Base-by-base conservation (phyloP, 1,140 invertebrate genomes). In the Oedothorax gibbosus region DNA sequence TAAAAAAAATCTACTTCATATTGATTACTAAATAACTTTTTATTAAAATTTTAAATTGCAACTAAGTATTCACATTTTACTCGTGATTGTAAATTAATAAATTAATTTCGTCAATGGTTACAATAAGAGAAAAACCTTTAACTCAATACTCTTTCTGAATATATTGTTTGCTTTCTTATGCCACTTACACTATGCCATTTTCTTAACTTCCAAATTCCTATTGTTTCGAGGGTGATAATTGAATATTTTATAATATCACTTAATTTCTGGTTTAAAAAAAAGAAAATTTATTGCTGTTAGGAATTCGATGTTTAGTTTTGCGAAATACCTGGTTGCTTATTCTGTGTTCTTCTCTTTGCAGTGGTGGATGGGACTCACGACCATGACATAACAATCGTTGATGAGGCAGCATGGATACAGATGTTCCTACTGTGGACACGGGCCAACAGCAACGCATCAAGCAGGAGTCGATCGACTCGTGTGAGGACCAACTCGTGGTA, bases 371-470 rank as follows among this genome's bases (percentile, higher is more conserved):
- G 81, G 49, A 84, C 81, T 84, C 72, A 76, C 81, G 71, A 76
- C 81, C 81, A 84, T 84, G 81, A 84, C 81, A 84, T 84, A 84
- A 72, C 81, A 64, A 35, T 79, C 60, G 68, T 78, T 79, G 54
- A 78, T 78, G 84, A 78, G 65, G 76, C 84, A 85, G 75, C 84
- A 85, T 85, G 84, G 84, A 85, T 72, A 71, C 84, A 78, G 84
- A 85, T 78, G 84, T 78, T 78, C 84, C 84, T 78, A 78, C 75
- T 66, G 84, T 78, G 84, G 84, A 85, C 84, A 85, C 84, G 65
- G 84, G 84, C 72, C 84, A 85, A 50, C 75, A 72, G 20, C 72
- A 85, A n/a, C 64, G 72, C 66, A 69, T 20, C 68, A 79, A 78
- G 68, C 60, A 72, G 84, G 75, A 85, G 75, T 78, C 75, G 10